Evolutionary conservation across 2,888 invertebrate species (phyloP), one percentile per base, ranked within the genome.

Genomic region (Crepidodera aurea): DNA sequence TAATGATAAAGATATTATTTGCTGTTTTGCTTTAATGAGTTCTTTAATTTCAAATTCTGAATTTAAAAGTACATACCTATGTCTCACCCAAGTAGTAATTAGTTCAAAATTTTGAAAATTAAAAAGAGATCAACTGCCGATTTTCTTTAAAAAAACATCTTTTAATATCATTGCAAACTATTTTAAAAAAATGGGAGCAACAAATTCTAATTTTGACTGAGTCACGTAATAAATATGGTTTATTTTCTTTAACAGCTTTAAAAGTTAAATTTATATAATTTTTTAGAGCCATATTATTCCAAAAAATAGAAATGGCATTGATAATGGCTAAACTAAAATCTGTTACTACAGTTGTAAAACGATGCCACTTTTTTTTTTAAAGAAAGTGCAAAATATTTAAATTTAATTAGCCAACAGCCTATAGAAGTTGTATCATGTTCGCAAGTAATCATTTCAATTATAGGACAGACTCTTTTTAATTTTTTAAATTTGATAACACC

Each of bases 311-410:
- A 32, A n/a, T 10, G 18, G 42, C 48, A 29, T 50, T 51, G 10
- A 55, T 60, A 18, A 54, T 6, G 13, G 60, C 55, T 10, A 39
- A 34, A 48, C 60, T 60, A n/a, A 53, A 60, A 37, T 53, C 27
- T 0, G 37, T 22, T 1, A 60, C 53, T 10, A 60, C 48, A 16
- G 53, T 32, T 51, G 16, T 12, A 37, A 60, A 53, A n/a, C 44
- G n/a, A 5, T 51, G 48, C 53, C 51, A 53, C 34, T 53, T 60
- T 16, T 51, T 42, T n/a, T 6, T 25, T 51, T 7, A 32, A 2
- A 2, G 4, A 8, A 0, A 44, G 15, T 10, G 16, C 13, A 34
- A 56, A 39, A 10, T 40, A 13, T 40, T 51, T 51, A 13, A 32
- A 53, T 53, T 60, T 53, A 5, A 39, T 44, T 2, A 60, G 13